Percentiles rank a stretch among this genome's conserved stretches.
Conservation (phyloP, 2,888 invertebrate species). For the Pammene fasciana region DNA sequence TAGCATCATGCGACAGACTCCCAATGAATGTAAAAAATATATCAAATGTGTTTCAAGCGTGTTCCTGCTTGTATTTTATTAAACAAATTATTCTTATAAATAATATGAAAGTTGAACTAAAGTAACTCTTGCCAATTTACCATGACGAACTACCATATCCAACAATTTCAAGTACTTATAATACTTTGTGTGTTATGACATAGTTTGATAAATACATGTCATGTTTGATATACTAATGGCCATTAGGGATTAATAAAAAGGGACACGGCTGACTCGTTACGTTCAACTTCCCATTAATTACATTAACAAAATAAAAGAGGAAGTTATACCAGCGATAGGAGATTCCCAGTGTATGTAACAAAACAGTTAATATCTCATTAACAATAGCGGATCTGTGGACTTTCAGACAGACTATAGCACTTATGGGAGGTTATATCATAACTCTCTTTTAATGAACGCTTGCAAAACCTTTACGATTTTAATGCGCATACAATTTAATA, state of each 20-base stretch:
- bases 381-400: conserved; percentile 18
- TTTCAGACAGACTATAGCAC: not conserved
- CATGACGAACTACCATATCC: too few species aligned
- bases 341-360: conserved; percentile 4
- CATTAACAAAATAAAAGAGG: conserved; percentile 5
- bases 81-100: too few species aligned
- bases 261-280: not conserved
- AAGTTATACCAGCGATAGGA: conserved; percentile 5
- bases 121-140: too few species aligned
- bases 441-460: conserved; percentile 1
- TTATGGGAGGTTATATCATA: not conserved
- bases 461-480: too few species aligned
- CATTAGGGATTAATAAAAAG: not conserved
- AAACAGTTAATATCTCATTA: conserved; percentile 11
- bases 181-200: not conserved
- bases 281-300: not conserved
- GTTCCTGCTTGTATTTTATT: too few species aligned
- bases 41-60: too few species aligned
- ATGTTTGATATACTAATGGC: not conserved
- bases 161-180: not conserved
- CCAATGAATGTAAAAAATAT: too few species aligned
- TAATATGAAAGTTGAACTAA: too few species aligned
- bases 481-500: too few species aligned
- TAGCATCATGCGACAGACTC: too few species aligned
- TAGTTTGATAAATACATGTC: too few species aligned